A percentile compares a stretch with the other conserved stretches of the same genome.
These are phyloP conservation scores for Venustoraphidia nigricollis DNA, from an alignment of 2,888 invertebrate genomes.

Conservation along the genomic window DNA sequence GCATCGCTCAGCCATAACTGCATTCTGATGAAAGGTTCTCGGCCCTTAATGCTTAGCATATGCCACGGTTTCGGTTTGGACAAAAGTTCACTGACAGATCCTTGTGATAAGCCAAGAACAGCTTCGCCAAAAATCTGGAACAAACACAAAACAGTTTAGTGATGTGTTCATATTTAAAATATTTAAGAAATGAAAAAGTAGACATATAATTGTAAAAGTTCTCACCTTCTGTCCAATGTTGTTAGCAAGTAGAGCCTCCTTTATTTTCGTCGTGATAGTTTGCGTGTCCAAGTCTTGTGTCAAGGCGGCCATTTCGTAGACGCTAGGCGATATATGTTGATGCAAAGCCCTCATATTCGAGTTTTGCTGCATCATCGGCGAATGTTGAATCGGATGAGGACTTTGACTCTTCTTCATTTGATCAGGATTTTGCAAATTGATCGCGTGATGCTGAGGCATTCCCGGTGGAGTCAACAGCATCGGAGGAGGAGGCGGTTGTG, in stretches of 20 bases:
- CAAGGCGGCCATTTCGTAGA: slow-evolving; percentile 93
- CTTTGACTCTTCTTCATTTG: slow-evolving; percentile 43
- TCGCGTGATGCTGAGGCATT: slow-evolving; percentile 57
- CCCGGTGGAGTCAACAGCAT: slow-evolving; percentile 64
- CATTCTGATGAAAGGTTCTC: slow-evolving; percentile 93
- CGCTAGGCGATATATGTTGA: slow-evolving; percentile 84
- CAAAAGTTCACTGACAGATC: slow-evolving; percentile 90
- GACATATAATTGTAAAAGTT: neutral
- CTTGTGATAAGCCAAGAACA: slow-evolving; percentile 89
- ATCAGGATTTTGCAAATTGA: slow-evolving; percentile 46
- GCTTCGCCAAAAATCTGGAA: slow-evolving; percentile 88
- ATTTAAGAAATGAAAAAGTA: slow-evolving; percentile 5
- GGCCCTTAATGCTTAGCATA: slow-evolving; percentile 94
- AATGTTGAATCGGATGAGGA: slow-evolving; percentile 34
- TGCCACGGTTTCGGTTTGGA: slow-evolving; percentile 99
- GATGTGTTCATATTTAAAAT: slow-evolving; percentile 1
- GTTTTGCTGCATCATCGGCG: slow-evolving; percentile 43
- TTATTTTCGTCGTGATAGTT: slow-evolving; percentile 90
- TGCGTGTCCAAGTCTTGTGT: slow-evolving; percentile 95
- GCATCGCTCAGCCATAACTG: slow-evolving; percentile 94
- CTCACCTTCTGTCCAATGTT: slow-evolving; percentile 89
- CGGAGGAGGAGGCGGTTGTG: slow-evolving; percentile 36
- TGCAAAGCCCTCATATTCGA: slow-evolving; percentile 58
- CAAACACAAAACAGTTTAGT: slow-evolving; percentile 10
- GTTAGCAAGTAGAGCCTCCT: slow-evolving; percentile 89